Conservation (phyloP, 1,140 invertebrate species). For the Hyphantria cunea region DNA sequence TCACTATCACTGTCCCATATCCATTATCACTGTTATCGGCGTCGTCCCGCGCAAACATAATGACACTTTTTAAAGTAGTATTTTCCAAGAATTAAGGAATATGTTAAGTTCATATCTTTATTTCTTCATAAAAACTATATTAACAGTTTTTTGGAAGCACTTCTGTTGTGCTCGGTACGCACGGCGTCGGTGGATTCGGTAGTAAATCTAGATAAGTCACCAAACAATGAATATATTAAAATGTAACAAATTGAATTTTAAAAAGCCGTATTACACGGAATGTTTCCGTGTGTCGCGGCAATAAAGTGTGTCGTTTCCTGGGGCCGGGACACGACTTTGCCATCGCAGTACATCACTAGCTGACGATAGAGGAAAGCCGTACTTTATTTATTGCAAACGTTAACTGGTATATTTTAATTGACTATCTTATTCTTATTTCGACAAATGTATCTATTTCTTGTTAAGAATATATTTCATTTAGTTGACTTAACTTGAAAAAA, state of each 20-base stretch:
- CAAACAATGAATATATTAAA: slow-evolving; percentile 29
- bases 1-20: too few species aligned
- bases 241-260: slow-evolving; percentile 28
- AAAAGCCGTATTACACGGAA: slow-evolving; percentile 27
- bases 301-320: slow-evolving; percentile 24
- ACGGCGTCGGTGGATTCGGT: too few species aligned
- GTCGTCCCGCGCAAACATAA: too few species aligned
- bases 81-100: too few species aligned
- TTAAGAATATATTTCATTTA: too few species aligned
- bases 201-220: slow-evolving; percentile 26
- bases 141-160: background rate
- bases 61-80: too few species aligned
- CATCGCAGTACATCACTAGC: slow-evolving; percentile 24
- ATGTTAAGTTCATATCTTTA: too few species aligned
- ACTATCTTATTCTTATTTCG: too few species aligned
- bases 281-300: slow-evolving; percentile 28
- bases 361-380: slow-evolving; percentile 27
- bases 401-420: background rate
- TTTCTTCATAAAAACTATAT: too few species aligned
- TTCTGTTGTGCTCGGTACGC: slow-evolving; percentile 4
- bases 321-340: slow-evolving; percentile 8
- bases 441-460: too few species aligned
- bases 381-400: slow-evolving; percentile 20
- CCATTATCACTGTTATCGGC: too few species aligned
- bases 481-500: too few species aligned